Conservation (phyloP, 2,113 vertebrate species). For the Tor tambroides region DNA sequence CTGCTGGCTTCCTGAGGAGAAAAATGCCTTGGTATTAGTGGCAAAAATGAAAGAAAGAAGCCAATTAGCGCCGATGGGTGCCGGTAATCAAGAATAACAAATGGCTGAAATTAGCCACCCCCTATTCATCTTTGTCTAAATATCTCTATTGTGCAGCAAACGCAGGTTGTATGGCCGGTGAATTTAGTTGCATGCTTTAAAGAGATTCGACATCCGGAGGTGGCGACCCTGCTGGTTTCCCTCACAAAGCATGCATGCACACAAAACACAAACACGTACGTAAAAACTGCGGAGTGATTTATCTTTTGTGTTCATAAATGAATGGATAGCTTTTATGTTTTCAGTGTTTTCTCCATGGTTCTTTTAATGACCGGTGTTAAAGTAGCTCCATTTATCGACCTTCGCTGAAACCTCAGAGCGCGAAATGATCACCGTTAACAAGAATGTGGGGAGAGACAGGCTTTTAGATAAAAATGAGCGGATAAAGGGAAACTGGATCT, state of each 20-base stretch:
- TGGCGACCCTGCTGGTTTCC: constrained; percentile 15
- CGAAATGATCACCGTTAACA: constrained; percentile 22
- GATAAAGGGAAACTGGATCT: constrained; percentile 44
- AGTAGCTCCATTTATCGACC: constrained; percentile 47
- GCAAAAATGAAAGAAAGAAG: constrained; percentile 37
- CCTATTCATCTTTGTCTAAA: constrained; percentile 20
- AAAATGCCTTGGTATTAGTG: constrained; percentile 52
- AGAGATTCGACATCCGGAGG: constrained; percentile 25
- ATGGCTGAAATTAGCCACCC: constrained; percentile 42
- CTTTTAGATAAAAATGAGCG: constrained; percentile 43
- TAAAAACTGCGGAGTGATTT: constrained; percentile 11
- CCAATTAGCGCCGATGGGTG: constrained; percentile 55
- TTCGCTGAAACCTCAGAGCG: constrained; percentile 17
- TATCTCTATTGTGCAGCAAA: constrained; percentile 41
- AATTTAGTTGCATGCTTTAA: constrained; percentile 44
- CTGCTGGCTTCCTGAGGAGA: constrained; percentile 29
- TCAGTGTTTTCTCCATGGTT: constrained; percentile 35
- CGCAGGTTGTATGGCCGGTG: constrained; percentile 10
- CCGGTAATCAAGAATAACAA: constrained; percentile 50
- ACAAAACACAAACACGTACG: constrained; percentile 16
- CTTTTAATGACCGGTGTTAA: constrained; percentile 43
- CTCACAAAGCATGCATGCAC: constrained; percentile 3
- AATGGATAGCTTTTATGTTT: constrained; percentile 43
- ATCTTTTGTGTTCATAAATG: constrained; percentile 49
- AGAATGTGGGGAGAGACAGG: constrained; percentile 27